Conservation (phyloP, 2,113 vertebrate species). For the Cervus canadensis region DNA sequence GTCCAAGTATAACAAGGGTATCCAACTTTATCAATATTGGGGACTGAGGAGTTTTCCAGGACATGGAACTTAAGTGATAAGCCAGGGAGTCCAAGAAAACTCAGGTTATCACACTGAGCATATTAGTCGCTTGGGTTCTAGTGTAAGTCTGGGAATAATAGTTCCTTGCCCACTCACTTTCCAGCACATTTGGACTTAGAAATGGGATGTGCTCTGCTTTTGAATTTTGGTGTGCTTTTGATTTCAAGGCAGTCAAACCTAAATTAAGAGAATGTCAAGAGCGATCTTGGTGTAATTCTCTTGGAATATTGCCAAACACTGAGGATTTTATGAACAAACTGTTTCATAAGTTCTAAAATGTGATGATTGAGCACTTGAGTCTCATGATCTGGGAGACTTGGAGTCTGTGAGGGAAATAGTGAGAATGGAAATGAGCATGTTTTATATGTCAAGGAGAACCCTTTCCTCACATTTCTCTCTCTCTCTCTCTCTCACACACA, state of each 20-base stretch:
- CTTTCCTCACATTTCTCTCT: background rate
- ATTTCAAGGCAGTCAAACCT: background rate
- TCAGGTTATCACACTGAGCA: background rate
- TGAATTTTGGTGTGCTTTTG: background rate
- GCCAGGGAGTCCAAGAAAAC: background rate
- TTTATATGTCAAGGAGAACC: background rate
- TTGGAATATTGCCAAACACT: background rate
- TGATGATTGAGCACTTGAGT: background rate
- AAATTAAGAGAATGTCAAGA: background rate
- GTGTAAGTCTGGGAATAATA: background rate
- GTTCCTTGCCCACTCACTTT: background rate
- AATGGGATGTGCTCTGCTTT: background rate
- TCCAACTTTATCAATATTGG: background rate
- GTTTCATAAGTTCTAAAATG: background rate
- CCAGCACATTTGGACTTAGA: background rate
- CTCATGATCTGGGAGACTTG: background rate
- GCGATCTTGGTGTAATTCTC: background rate
- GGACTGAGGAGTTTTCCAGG: background rate
- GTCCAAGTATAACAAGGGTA: background rate
- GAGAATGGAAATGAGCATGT: background rate
- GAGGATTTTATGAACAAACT: background rate
- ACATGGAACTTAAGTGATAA: background rate
- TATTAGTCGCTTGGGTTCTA: background rate
- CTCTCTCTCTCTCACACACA: background rate
- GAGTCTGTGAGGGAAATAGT: background rate